These are phyloP conservation scores for Drosophila neocordata DNA, from an alignment of 1,140 invertebrate species.

Conservation along the genomic window DNA sequence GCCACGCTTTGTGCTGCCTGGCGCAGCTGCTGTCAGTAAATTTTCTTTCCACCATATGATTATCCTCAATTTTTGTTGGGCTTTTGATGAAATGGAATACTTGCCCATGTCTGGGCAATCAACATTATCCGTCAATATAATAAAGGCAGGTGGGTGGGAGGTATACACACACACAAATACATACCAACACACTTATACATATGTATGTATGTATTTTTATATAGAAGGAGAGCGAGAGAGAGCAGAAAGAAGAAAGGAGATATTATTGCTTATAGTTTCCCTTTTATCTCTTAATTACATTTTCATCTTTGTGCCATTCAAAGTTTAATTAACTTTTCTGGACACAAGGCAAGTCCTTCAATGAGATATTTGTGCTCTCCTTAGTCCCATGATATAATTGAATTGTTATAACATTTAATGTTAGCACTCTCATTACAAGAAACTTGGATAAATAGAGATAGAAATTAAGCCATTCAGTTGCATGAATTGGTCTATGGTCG, in stretches of 20 bases:
- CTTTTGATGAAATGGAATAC: constrained; percentile 20
- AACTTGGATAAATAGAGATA: constrained; percentile 12
- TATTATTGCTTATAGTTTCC: constrained; percentile 56
- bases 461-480: constrained; percentile 18
- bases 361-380: constrained; percentile 1
- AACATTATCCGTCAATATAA: constrained; percentile 22
- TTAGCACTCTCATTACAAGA: constrained; percentile 7
- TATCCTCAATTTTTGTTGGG: constrained; percentile 47
- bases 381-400: constrained; percentile 57
- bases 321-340: constrained; percentile 75
- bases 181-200: constrained; percentile 3
- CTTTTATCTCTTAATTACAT: constrained; percentile 78
- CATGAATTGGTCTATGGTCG: background rate
- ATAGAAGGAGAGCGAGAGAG: background rate
- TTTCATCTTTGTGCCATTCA: constrained; percentile 63
- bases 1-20: constrained; percentile 51
- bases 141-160: constrained; percentile 39
- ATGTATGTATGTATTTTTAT: background rate
- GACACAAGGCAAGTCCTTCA: constrained; percentile 3
- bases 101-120: constrained; percentile 16
- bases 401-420: constrained; percentile 57
- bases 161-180: background rate
- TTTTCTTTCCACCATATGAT: constrained; percentile 39
- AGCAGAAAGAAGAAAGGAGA: constrained; percentile 2
- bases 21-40: background rate